Evolutionary conservation across 2,888 invertebrate genomes (phyloP).

Genomic region (Glaucopsyche alexis): DNA sequence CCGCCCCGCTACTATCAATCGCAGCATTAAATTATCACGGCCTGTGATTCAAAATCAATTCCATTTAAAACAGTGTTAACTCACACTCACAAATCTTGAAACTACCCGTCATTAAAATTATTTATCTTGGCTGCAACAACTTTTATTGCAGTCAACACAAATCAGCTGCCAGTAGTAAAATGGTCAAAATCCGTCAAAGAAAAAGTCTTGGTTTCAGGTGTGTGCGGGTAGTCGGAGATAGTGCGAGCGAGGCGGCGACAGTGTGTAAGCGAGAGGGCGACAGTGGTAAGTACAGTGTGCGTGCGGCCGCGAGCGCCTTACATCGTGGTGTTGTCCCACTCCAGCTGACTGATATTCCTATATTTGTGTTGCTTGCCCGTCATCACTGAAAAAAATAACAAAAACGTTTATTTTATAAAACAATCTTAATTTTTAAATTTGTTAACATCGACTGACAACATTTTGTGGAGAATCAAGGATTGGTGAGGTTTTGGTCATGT

Average conservation of each 20-base stretch:
- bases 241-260: constrained; percentile 44
- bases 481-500: too few species aligned
- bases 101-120: neutral
- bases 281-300: constrained; percentile 48
- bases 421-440: neutral
- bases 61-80: constrained; percentile 35
- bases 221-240: constrained; percentile 34
- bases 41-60: constrained; percentile 41
- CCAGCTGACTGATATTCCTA: constrained; percentile 87
- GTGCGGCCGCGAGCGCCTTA: constrained; percentile 60
- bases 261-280: constrained; percentile 38
- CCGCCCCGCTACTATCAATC: constrained; percentile 27
- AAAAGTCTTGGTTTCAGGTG: constrained; percentile 29
- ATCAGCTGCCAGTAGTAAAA: constrained; percentile 20
- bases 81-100: neutral
- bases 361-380: constrained; percentile 81
- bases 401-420: neutral
- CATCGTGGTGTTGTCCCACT: constrained; percentile 90
- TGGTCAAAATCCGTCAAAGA: neutral
- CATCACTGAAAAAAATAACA: constrained; percentile 53
- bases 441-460: too few species aligned
- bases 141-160: neutral
- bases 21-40: constrained; percentile 25
- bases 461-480: too few species aligned
- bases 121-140: neutral